Evolutionary conservation across 2,888 invertebrate genomes (phyloP), one percentile per base, ranked within the genome.

Genomic region (Drosophila maculinotata): DNA sequence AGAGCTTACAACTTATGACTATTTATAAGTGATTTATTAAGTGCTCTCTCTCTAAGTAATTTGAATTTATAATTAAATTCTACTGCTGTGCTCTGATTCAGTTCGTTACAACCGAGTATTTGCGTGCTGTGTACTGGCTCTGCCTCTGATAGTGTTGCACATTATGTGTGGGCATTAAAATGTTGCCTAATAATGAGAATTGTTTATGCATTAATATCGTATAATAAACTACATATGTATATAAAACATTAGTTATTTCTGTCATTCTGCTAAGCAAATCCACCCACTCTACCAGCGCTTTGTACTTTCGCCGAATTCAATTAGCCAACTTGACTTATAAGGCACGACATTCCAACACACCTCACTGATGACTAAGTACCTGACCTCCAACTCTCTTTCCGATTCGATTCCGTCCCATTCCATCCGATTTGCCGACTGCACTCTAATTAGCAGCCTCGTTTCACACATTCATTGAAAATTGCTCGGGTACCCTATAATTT

Each of bases 131-230:
- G 81, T 88, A 91, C 83, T 91, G 90, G 84, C 91, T 90, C 84
- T 91, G 90, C 85, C 91, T 90, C 85, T 91, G 91, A 91, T 90
- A 91, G 82, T 91, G 91, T 69, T 91, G 91, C 58, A 91, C 88
- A 87, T 91, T 91, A 86, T 90, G 91, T 62, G 89, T 77, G 82
- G 90, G 90, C 74, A 89, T 69, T 84, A 90, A 67, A 80, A 90
- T 84, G 79, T 88, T 90, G 81, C 90, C 90, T 90, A 88, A 59
- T 84, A 87, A 85, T 58, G 66, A 81, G 63, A 82, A 82, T 80
- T 69, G 56, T 74, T 62, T 69, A 83, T 75, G 71, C 65, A 76
- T 72, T 85, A 79, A 80, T 72, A 63, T 62, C 25, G 51, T 69
- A 42, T 52, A 42, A 54, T 69, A n/a, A n/a, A n/a, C n/a, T n/a